These are phyloP conservation scores for Neotoxoptera formosana DNA, from an alignment of 1,140 invertebrate species.

Conservation along the genomic window DNA sequence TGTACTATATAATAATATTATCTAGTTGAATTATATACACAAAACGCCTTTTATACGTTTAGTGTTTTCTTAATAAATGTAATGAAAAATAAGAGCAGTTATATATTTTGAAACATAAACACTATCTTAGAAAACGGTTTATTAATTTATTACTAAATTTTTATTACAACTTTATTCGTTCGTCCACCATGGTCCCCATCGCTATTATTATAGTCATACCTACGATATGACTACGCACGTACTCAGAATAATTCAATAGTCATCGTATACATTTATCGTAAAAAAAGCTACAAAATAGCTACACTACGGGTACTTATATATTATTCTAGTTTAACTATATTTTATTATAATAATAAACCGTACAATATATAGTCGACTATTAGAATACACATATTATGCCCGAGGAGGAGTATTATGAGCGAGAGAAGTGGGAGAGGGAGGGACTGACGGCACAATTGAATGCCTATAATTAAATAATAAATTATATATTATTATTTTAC, in stretches of 20 bases:
- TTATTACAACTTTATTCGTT: background rate
- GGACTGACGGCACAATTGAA: background rate
- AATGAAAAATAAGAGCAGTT: background rate
- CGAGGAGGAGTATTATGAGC: background rate
- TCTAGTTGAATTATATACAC: background rate
- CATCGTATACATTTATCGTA: background rate
- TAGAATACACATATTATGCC: background rate
- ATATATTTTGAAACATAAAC: background rate
- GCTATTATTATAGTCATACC: background rate
- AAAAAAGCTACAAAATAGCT: background rate
- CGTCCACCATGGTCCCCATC: background rate
- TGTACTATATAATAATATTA: background rate
- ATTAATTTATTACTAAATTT: background rate
- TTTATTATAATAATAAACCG: background rate
- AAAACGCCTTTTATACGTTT: background rate
- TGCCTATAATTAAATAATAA: slow-evolving; percentile 1
- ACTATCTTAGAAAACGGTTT: background rate
- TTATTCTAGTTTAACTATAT: background rate
- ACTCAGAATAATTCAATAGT: background rate
- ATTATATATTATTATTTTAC: slow-evolving; percentile 9
- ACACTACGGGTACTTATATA: background rate
- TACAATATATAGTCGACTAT: background rate
- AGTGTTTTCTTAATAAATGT: background rate
- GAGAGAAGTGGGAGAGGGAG: background rate
- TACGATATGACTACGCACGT: background rate